A percentile compares a stretch with the other conserved stretches of the same genome.
phyloP scores from a whole-genome alignment of 2,888 invertebrate genomes.

The Conomelus anceps region DNA sequence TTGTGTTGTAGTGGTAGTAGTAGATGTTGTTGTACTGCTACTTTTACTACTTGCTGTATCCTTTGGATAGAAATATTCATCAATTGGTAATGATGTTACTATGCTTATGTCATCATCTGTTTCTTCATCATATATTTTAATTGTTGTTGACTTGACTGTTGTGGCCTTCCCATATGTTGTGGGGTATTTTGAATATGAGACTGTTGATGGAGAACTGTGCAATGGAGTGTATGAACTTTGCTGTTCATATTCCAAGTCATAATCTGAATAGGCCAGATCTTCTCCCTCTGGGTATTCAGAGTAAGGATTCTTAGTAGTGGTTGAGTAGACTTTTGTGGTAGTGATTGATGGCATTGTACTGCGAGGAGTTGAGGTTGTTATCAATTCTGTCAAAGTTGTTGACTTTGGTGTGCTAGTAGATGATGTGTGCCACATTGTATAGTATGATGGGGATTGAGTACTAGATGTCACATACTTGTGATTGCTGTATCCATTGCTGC shows the following conservation, averaged over 20 bases:
- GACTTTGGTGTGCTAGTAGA: constrained; percentile 36
- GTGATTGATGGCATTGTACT: constrained; percentile 34
- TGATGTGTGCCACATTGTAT: constrained; percentile 28
- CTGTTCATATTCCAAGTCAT: constrained; percentile 24
- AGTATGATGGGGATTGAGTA: constrained; percentile 34
- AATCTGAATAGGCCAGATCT: constrained; percentile 22
- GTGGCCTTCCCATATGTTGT: constrained; percentile 22
- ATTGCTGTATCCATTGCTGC: constrained; percentile 27
- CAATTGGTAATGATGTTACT: constrained; percentile 27
- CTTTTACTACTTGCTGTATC: not conserved
- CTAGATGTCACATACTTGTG: constrained; percentile 30
- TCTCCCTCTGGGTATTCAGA: constrained; percentile 24
- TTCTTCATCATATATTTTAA: constrained; percentile 28
- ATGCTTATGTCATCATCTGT: constrained; percentile 24
- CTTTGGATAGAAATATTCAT: constrained; percentile 18
- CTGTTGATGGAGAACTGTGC: constrained; percentile 14
- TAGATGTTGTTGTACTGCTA: not conserved
- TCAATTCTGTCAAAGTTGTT: constrained; percentile 34
- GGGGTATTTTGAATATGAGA: constrained; percentile 17
- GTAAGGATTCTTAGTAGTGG: constrained; percentile 43
- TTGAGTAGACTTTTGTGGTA: constrained; percentile 37
- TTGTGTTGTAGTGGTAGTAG: constrained; percentile 20
- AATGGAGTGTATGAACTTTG: constrained; percentile 13
- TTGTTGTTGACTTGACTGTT: constrained; percentile 28
- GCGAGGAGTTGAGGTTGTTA: constrained; percentile 34